phyloP scores from a whole-genome alignment of 2,113 vertebrate species.

The Fulica atra region DNA sequence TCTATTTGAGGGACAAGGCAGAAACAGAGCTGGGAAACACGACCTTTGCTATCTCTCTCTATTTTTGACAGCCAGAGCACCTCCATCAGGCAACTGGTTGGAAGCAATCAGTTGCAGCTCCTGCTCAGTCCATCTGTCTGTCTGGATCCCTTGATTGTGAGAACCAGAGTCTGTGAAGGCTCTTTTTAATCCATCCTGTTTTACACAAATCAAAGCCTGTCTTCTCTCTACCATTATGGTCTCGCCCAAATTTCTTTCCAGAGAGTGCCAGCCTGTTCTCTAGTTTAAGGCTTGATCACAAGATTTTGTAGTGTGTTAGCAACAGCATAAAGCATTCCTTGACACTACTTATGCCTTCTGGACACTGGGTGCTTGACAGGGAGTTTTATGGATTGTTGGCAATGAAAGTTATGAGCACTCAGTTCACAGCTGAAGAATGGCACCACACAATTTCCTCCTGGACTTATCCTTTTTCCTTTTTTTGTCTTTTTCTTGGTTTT shows the following conservation, averaged over 20 bases:
- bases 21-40: neutral
- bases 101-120: neutral
- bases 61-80: neutral
- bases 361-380: neutral
- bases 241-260: neutral
- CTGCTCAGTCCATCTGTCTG: neutral
- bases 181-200: neutral
- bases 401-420: constrained; percentile 3
- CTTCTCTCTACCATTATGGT: neutral
- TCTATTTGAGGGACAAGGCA: neutral
- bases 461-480: neutral
- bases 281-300: constrained; percentile 43
- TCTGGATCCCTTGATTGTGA: neutral
- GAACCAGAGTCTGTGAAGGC: neutral
- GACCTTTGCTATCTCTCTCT: neutral
- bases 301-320: constrained; percentile 51
- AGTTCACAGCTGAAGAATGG: constrained; percentile 16
- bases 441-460: constrained; percentile 11
- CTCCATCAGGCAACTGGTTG: neutral
- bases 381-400: constrained; percentile 48
- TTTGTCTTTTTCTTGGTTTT: neutral
- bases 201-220: neutral
- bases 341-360: constrained; percentile 43
- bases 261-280: neutral
- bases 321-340: constrained; percentile 51